These are phyloP conservation scores for Heteromormyrus szaboi DNA, from an alignment of 2,797 vertebrate species.

Conservation along the genomic window DNA sequence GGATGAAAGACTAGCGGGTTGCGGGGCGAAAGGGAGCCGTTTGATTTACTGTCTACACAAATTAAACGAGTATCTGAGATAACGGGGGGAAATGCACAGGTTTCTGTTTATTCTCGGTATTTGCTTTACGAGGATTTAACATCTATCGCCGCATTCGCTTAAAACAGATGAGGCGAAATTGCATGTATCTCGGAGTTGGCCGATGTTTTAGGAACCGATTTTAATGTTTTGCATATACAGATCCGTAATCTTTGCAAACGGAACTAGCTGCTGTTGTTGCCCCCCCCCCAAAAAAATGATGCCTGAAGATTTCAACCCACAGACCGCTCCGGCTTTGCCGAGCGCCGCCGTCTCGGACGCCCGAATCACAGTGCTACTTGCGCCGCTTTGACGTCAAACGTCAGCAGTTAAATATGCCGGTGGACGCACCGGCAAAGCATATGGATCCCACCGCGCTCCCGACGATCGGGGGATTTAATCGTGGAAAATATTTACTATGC, in stretches of 20 bases:
- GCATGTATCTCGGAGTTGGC: not conserved
- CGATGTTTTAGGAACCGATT: not conserved
- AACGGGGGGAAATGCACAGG: not conserved
- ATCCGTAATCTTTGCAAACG: not conserved
- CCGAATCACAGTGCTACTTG: not conserved
- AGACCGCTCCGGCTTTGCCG: not conserved
- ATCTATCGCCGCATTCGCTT: not conserved
- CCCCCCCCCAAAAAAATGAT: not conserved
- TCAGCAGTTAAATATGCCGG: not conserved
- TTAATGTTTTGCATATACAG: not conserved
- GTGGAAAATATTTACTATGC: slow-evolving; percentile 68
- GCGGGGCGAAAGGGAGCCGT: not conserved
- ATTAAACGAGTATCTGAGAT: not conserved
- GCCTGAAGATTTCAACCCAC: not conserved
- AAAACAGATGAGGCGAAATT: not conserved
- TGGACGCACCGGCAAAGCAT: not conserved
- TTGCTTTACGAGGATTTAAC: not conserved
- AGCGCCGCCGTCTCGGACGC: not conserved
- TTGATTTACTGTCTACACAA: not conserved
- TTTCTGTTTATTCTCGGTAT: not conserved
- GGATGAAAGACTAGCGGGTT: not conserved
- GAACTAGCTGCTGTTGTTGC: not conserved
- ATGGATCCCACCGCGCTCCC: slow-evolving; percentile 45
- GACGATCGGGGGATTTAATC: slow-evolving; percentile 51
- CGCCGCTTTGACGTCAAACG: not conserved